phyloP scores from a whole-genome alignment of 2,888 invertebrate genomes.

The Sipha maydis region DNA sequence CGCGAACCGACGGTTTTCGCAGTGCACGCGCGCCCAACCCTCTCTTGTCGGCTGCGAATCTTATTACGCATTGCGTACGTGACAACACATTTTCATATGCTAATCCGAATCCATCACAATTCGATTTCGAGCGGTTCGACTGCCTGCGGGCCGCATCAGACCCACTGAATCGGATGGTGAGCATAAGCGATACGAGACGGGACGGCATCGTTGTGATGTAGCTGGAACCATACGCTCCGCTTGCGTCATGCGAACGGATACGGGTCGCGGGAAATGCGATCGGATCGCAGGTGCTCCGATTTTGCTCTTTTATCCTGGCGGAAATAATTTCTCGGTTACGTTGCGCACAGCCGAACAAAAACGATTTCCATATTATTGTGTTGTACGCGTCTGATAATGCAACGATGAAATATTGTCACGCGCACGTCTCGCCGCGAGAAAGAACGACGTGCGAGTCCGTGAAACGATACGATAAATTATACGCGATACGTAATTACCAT shows the following conservation, averaged over 20 bases:
- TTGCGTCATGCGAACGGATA: not conserved
- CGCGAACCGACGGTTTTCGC: too few relatives aligned
- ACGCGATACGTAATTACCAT: too few relatives aligned
- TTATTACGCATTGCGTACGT: not conserved
- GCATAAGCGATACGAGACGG: not conserved
- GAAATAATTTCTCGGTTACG: not conserved
- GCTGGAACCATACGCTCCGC: not conserved
- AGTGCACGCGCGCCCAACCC: too few relatives aligned
- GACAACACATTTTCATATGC: constrained; percentile 34
- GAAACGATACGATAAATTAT: too few relatives aligned
- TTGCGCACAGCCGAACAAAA: too few relatives aligned
- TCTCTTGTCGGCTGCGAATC: too few relatives aligned
- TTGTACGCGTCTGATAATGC: too few relatives aligned
- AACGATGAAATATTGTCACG: too few relatives aligned
- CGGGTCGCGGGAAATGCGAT: not conserved
- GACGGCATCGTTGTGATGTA: not conserved
- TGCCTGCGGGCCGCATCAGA: not conserved
- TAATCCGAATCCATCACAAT: constrained; percentile 29
- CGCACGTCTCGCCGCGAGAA: too few relatives aligned
- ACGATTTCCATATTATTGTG: too few relatives aligned
- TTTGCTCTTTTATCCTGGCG: not conserved
- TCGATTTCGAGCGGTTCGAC: constrained; percentile 12
- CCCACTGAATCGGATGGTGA: not conserved
- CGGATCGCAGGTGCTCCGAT: not conserved
- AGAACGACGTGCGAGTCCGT: too few relatives aligned